Percentiles rank a stretch among this genome's conserved stretches.
These are phyloP conservation scores for Neogobius melanostomus DNA, from an alignment of 2,113 vertebrate genomes.

Conservation along the genomic window DNA sequence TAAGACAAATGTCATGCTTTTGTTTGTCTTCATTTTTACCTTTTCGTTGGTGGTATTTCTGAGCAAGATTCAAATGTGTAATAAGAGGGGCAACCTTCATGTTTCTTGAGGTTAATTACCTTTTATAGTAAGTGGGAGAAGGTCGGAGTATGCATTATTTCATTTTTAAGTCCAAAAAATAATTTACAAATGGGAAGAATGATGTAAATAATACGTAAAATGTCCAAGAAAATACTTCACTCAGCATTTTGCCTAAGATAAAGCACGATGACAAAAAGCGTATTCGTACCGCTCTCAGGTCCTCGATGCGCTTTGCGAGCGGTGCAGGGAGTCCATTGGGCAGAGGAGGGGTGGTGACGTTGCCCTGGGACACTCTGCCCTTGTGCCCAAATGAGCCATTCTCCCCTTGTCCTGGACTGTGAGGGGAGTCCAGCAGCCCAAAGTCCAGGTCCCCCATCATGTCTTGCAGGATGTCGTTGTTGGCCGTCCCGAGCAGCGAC, in stretches of 20 bases:
- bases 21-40: no score
- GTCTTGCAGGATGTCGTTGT: constrained; percentile 92
- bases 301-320: constrained; percentile 91
- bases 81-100: no score
- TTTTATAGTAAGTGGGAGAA: no score
- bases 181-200: no score
- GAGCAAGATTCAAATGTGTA: no score
- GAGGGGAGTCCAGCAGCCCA: constrained; percentile 89
- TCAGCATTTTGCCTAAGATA: not conserved
- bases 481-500: constrained; percentile 90
- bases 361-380: constrained; percentile 64
- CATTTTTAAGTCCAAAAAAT: no score
- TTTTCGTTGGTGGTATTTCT: no score
- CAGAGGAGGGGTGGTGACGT: constrained; percentile 75
- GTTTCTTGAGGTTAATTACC: no score
- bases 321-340: constrained; percentile 86
- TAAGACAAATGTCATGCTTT: no score
- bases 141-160: no score
- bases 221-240: no score
- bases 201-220: no score
- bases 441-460: constrained; percentile 95
- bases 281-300: constrained; percentile 84
- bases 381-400: constrained; percentile 79
- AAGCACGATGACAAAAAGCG: not conserved
- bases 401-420: constrained; percentile 85